phyloP scores from a whole-genome alignment of 2,797 vertebrate species.

The Micropoecilia bifurca region DNA sequence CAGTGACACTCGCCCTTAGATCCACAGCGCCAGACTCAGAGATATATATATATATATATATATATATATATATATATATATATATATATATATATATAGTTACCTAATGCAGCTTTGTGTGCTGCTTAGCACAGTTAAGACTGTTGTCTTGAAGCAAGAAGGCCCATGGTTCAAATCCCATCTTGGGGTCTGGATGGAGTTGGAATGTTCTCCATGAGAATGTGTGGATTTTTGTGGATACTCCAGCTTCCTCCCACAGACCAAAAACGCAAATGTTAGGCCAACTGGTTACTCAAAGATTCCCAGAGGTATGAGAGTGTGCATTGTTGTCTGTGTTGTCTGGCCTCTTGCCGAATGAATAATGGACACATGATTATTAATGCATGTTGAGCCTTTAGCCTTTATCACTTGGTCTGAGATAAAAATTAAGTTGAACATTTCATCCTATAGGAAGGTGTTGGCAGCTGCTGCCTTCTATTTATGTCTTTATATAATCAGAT shows the following conservation, averaged over 20 bases:
- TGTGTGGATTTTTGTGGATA: not conserved
- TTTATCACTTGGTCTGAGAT: slow-evolving; percentile 6
- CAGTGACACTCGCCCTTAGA: too few species aligned
- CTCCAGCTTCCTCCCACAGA: not conserved
- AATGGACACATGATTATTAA: not conserved
- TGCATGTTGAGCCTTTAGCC: not conserved
- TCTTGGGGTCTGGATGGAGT: not conserved
- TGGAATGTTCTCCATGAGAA: not conserved
- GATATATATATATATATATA: too few species aligned
- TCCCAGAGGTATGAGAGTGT: not conserved
- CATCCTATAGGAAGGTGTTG: not conserved
- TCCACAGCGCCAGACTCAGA: too few species aligned
- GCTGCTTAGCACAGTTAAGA: not conserved
- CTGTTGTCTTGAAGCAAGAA: not conserved
- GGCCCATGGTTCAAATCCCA: not conserved
- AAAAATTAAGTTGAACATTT: not conserved
- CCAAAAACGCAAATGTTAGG: not conserved
- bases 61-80: too few species aligned
- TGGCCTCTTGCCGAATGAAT: not conserved
- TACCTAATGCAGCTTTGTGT: too few species aligned
- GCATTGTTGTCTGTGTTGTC: not conserved
- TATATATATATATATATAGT: too few species aligned
- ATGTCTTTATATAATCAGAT: not conserved
- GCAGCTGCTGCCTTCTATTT: not conserved
- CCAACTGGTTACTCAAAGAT: not conserved